Evolutionary conservation across 2,888 invertebrate genomes (phyloP).

Genomic region (Brassicogethes aeneus): DNA sequence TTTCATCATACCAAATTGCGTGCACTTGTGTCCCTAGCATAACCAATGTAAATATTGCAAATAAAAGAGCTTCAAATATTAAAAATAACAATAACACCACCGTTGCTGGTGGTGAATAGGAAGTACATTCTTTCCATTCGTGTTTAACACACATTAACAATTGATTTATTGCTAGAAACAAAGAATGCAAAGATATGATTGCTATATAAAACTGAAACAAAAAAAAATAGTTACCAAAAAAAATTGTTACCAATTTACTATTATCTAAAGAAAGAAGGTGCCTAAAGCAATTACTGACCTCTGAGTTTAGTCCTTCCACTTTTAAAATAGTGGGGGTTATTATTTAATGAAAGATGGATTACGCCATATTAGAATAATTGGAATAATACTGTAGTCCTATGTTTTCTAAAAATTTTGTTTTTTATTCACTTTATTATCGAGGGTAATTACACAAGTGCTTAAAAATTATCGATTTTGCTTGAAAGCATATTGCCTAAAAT

Average conservation of each 20-base stretch:
- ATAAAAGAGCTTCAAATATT: conserved; percentile 88
- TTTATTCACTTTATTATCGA: too few relatives aligned
- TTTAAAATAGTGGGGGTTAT: too few relatives aligned
- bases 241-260: conserved; percentile 2
- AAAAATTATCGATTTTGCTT: too few relatives aligned
- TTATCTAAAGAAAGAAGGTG: too few relatives aligned
- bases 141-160: conserved; percentile 87
- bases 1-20: conserved; percentile 98
- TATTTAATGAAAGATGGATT: too few relatives aligned
- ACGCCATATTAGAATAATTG: too few relatives aligned
- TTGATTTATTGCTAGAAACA: conserved; percentile 86
- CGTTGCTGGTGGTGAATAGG: conserved; percentile 91
- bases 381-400: too few relatives aligned
- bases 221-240: conserved; percentile 8
- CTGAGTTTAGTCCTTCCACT: too few relatives aligned
- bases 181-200: conserved; percentile 87
- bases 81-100: conserved; percentile 86
- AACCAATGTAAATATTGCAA: conserved; percentile 94
- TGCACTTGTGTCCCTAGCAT: conserved; percentile 89
- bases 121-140: conserved; percentile 92
- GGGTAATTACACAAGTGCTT: too few relatives aligned
- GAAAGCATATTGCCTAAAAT: too few relatives aligned
- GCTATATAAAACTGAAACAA: conserved; percentile 90
- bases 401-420: too few relatives aligned
- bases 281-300: too few relatives aligned